Conservation (phyloP, 92 coral and sea anemone genomes). For the Virgularia gustaviana region DNA sequence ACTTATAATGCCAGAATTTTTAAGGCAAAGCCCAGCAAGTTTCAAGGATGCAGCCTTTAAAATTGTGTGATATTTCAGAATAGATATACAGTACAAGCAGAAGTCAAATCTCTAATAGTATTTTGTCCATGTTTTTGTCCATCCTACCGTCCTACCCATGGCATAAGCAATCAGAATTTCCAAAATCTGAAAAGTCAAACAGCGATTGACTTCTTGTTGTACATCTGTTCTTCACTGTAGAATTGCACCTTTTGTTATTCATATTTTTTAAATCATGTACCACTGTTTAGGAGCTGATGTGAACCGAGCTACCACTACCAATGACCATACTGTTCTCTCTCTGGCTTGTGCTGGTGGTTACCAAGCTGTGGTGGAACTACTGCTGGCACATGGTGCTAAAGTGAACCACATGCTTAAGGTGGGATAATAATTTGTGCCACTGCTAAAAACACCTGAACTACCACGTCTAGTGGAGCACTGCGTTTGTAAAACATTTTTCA, state of each 20-base stretch:
- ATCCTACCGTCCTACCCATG: not conserved
- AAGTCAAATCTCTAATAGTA: no score
- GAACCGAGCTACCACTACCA: slow-evolving; percentile 85
- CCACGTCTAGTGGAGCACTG: no score
- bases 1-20: no score
- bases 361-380: slow-evolving; percentile 88
- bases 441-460: no score
- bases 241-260: not conserved
- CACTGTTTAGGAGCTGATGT: slow-evolving; percentile 79
- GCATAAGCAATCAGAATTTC: not conserved
- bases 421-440: no score
- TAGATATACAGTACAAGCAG: no score
- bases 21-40: no score
- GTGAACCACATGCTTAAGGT: slow-evolving; percentile 95
- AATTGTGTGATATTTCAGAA: no score
- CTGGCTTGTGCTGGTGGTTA: slow-evolving; percentile 99
- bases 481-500: no score
- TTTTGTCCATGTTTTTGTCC: no score
- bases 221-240: not conserved
- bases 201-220: not conserved
- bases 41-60: no score
- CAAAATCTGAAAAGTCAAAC: not conserved
- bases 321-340: slow-evolving; percentile 95
- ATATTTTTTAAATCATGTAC: not conserved
- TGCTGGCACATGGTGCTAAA: slow-evolving; percentile 93